Evolutionary conservation across 1,140 invertebrate genomes (phyloP), one percentile per base, ranked within the genome.

Genomic region (Pemphigus obesinymphae): DNA sequence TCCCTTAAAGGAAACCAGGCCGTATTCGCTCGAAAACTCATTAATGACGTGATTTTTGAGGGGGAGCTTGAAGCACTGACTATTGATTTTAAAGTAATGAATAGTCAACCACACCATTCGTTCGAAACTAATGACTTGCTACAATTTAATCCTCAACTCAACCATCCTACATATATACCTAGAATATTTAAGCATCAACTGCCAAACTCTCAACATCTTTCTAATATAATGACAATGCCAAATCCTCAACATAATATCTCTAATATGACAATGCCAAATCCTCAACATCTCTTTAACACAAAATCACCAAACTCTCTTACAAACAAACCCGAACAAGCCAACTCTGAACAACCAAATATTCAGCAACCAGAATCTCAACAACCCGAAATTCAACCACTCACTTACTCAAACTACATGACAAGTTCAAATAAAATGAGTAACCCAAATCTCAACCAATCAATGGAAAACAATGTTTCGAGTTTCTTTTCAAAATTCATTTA

Each of bases 1-100:
- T 76, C 66, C 23, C 55, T 84, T 26, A 82, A 83, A 83, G 80
- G 80, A 70, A 82, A 73, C n/a, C 82, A 84, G 68, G 26, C 43
- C 72, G 73, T 78, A 82, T 82, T 78, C 31, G 82, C 82, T 55
- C 70, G 82, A 75, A 83, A 83, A 82, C 63, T 83, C 61, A 83
- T 82, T 48, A 73, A 83, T 73, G 83, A 83, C 43, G 82, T 61
- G 82, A 34, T 68, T 37, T 68, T 37, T 68, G 63, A 68, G 37
- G 66, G 66, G 31, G 66, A 83, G 55, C 73, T 83, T 53, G 82
- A 83, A 72, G 29, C 82, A 68, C 82, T 83, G 17, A 83, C 82
- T 53, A 83, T 82, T 82, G 75, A 83, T 72, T 83, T 83, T 50
- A 83, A 83, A 83, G 82, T 83, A 82, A 43, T 82, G n/a, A 68